phyloP scores from a whole-genome alignment of 2,797 vertebrate species.

The Dendrocincla fuliginosa region DNA sequence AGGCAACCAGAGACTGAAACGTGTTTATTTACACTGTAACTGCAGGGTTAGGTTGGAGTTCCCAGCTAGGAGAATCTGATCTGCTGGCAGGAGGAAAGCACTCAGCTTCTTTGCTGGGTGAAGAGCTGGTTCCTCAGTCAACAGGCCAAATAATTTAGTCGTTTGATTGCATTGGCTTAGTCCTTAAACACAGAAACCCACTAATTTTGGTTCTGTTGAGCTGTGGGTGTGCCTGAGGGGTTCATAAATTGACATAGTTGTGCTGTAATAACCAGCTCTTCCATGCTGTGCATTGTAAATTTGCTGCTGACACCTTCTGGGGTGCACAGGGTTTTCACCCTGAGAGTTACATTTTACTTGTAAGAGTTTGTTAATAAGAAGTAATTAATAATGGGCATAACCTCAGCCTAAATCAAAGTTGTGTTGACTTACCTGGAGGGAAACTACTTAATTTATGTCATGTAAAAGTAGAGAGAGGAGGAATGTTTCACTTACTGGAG shows the following conservation, averaged over 20 bases:
- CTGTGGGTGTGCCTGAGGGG: neutral
- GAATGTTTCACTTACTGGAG: fast-evolving
- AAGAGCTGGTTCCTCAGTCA: neutral
- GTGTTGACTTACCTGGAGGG: neutral
- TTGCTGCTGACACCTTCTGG: neutral
- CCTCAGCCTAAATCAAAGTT: neutral
- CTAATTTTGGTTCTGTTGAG: neutral
- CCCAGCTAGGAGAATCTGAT: neutral
- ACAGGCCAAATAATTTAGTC: neutral
- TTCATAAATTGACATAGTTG: neutral
- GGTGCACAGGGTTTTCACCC: neutral
- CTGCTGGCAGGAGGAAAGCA: neutral
- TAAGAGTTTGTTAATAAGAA: neutral
- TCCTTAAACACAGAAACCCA: neutral
- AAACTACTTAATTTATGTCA: fast-evolving
- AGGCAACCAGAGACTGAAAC: neutral
- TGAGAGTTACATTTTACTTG: neutral
- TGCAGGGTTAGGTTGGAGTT: neutral
- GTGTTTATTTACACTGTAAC: neutral
- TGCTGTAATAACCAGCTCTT: neutral
- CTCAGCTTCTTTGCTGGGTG: neutral
- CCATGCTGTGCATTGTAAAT: neutral
- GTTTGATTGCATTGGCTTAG: neutral
- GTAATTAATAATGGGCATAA: neutral
- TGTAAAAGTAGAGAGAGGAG: neutral